phyloP scores from a whole-genome alignment of 2,888 invertebrate genomes.

The Synergus gifuensis region DNA sequence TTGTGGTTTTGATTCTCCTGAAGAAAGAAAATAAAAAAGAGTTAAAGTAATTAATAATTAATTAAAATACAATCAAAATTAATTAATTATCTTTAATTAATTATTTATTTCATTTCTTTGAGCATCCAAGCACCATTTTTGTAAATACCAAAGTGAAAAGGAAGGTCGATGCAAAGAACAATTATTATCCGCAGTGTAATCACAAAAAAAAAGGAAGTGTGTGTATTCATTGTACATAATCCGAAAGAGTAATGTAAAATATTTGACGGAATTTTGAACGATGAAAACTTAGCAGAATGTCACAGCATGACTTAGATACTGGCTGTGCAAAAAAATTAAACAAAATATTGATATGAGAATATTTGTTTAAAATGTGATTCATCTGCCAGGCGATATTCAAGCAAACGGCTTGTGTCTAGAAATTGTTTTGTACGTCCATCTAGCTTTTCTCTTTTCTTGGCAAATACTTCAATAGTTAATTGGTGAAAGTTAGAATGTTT shows the following conservation, averaged over 20 bases:
- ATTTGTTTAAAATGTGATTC: conserved; percentile 32
- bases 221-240: conserved; percentile 34
- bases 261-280: conserved; percentile 26
- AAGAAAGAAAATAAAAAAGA: no score
- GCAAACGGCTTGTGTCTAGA: conserved; percentile 19
- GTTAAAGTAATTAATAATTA: no score
- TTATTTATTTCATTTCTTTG: no score
- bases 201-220: conserved; percentile 14
- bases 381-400: conserved; percentile 5
- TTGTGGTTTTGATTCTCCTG: neutral
- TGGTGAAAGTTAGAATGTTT: conserved; percentile 37
- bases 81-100: no score
- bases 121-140: conserved; percentile 39
- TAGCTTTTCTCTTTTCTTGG: conserved; percentile 6
- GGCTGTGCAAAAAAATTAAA: conserved; percentile 42
- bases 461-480: conserved; percentile 2
- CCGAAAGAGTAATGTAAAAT: conserved; percentile 42
- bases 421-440: conserved; percentile 31
- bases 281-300: neutral
- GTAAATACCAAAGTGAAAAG: conserved; percentile 45
- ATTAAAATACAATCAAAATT: no score
- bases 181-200: conserved; percentile 33
- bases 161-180: conserved; percentile 13
- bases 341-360: conserved; percentile 23
- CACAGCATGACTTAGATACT: conserved; percentile 31